A percentile compares a stretch with the other conserved stretches of the same genome.
These are phyloP conservation scores for Bruchidius siliquastri DNA, from an alignment of 2,888 invertebrate genomes.

Conservation along the genomic window DNA sequence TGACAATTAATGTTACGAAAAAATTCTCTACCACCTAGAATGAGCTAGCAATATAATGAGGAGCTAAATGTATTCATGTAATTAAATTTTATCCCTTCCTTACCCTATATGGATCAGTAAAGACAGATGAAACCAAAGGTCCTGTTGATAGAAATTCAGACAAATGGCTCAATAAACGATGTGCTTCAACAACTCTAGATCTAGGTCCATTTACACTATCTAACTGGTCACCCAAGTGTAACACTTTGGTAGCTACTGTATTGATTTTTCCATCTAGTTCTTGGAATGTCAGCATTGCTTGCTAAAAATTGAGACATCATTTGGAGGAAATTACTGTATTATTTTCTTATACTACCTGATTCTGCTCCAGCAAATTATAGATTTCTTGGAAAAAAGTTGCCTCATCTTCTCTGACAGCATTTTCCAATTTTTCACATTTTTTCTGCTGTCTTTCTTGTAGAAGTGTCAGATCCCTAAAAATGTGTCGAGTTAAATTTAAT, in stretches of 20 bases:
- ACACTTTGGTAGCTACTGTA: constrained; percentile 93
- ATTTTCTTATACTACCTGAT: constrained; percentile 56
- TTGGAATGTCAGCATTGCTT: constrained; percentile 82
- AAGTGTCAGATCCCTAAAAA: constrained; percentile 56
- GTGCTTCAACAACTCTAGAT: constrained; percentile 90
- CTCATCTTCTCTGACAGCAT: constrained; percentile 80
- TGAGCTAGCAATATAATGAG: no score
- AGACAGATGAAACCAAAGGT: constrained; percentile 78
- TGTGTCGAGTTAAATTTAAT: no score
- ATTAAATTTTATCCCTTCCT: constrained; percentile 6
- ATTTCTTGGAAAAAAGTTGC: constrained; percentile 76
- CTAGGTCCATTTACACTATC: constrained; percentile 95
- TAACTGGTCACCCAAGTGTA: constrained; percentile 97
- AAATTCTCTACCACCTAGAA: no score
- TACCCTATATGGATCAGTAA: constrained; percentile 72
- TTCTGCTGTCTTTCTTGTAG: constrained; percentile 80
- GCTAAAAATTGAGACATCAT: constrained; percentile 47
- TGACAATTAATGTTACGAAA: no score
- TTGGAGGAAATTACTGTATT: background rate
- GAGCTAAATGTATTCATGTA: no score
- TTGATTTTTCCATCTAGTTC: constrained; percentile 94
- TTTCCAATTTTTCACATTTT: constrained; percentile 80
- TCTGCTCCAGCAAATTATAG: constrained; percentile 76
- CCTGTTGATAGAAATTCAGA: constrained; percentile 87
- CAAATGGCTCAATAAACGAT: constrained; percentile 86